Evolutionary conservation across 2,797 vertebrate species (phyloP).

Genomic region (Lagodon rhomboides): DNA sequence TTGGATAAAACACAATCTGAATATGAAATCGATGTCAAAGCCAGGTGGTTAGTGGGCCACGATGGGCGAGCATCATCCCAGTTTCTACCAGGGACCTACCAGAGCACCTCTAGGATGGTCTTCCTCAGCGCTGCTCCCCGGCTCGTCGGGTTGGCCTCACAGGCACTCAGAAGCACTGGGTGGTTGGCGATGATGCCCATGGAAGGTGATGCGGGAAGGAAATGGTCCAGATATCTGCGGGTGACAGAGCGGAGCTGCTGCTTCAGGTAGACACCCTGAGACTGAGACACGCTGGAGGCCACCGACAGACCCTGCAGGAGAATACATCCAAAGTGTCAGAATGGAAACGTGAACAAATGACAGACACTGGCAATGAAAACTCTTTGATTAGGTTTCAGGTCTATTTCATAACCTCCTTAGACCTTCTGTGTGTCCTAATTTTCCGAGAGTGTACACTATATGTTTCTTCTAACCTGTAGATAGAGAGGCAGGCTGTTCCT

Average conservation of each 20-base stretch:
- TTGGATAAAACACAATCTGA: background rate
- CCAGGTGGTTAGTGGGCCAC: background rate
- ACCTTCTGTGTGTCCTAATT: background rate
- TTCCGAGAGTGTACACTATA: background rate
- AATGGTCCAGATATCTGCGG: conserved; percentile 92
- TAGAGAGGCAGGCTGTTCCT: conserved; percentile 93
- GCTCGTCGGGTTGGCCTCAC: conserved; percentile 78
- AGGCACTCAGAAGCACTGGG: conserved; percentile 90
- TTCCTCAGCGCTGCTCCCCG: conserved; percentile 84
- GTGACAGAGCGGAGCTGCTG: conserved; percentile 91
- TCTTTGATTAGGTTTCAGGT: conserved; percentile 3
- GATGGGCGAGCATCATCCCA: background rate
- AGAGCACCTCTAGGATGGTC: conserved; percentile 88
- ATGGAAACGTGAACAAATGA: background rate
- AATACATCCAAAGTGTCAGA: background rate
- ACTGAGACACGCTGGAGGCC: conserved; percentile 89
- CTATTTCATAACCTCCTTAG: background rate
- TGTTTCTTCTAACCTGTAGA: conserved; percentile 88
- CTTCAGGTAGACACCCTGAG: conserved; percentile 90
- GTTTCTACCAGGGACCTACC: conserved; percentile 80
- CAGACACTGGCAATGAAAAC: background rate
- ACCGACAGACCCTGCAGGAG: conserved; percentile 91
- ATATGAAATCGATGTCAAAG: background rate
- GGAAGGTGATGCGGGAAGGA: conserved; percentile 88
- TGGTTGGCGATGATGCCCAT: conserved; percentile 84